phyloP scores from a whole-genome alignment of 1,140 invertebrate genomes.

The Steinernema khuongi region DNA sequence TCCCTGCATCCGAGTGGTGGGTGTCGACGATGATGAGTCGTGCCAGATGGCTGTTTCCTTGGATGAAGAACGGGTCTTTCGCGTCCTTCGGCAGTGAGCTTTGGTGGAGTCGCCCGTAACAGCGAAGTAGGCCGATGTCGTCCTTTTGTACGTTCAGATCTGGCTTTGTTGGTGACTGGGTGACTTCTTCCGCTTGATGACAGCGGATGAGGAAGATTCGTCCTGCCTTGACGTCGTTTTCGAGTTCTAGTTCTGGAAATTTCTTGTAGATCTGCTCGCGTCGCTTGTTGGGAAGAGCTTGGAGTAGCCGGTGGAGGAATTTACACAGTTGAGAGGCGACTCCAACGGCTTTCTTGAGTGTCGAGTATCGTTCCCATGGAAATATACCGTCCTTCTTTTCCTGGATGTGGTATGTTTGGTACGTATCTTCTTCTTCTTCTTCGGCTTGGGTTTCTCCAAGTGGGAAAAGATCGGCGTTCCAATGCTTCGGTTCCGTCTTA shows the following conservation, averaged over 20 bases:
- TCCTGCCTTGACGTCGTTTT: not conserved
- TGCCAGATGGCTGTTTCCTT: not conserved
- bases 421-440: not conserved
- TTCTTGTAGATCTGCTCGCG: not conserved
- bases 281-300: not conserved
- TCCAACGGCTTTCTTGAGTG: not conserved
- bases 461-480: not conserved
- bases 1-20: not conserved
- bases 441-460: not conserved
- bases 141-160: not conserved
- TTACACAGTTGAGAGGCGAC: not conserved
- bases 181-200: not conserved
- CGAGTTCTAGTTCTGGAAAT: not conserved
- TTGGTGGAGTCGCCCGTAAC: conserved; percentile 16
- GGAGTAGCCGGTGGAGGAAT: not conserved
- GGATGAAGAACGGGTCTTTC: conserved; percentile 19
- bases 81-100: not conserved
- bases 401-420: not conserved
- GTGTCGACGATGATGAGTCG: not conserved
- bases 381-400: not conserved
- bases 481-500: not conserved
- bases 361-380: not conserved
- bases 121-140: conserved; percentile 11
- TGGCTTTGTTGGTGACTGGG: not conserved
- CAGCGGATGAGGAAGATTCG: not conserved